Conservation (phyloP, 2,888 invertebrate species). For the Cyrtodaria siliqua region DNA sequence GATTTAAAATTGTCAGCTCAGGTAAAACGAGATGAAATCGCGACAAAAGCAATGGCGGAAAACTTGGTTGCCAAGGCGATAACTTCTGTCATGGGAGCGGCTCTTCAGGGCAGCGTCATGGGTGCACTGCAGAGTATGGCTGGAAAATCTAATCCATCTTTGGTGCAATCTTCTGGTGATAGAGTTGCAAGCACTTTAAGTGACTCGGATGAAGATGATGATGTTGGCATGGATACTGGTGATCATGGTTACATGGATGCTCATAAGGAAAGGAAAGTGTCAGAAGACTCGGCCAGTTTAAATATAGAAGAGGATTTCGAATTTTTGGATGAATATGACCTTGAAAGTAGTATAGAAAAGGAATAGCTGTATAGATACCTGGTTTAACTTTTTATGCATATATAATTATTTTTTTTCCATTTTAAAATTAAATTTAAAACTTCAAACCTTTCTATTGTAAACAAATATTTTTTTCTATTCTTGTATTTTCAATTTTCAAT, state of each 20-base stretch:
- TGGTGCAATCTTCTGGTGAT: slow-evolving; percentile 11
- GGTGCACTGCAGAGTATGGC: slow-evolving; percentile 43
- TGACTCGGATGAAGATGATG: slow-evolving; percentile 48
- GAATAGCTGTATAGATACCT: too few relatives aligned
- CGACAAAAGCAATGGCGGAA: slow-evolving; percentile 50
- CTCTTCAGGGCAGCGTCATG: slow-evolving; percentile 70
- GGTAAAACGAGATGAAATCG: not conserved
- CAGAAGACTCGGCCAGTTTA: slow-evolving; percentile 67
- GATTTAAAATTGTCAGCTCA: slow-evolving; percentile 1
- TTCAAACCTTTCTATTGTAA: too few relatives aligned
- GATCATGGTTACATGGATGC: slow-evolving; percentile 33
- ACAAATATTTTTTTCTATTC: too few relatives aligned
- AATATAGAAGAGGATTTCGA: slow-evolving; percentile 82
- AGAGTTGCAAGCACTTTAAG: slow-evolving; percentile 47
- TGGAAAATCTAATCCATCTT: slow-evolving; percentile 17
- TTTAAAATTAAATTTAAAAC: too few relatives aligned
- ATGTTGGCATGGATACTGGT: slow-evolving; percentile 18
- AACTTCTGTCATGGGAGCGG: slow-evolving; percentile 75
- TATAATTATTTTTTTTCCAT: too few relatives aligned
- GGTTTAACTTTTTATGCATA: too few relatives aligned
- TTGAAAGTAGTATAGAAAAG: slow-evolving; percentile 49
- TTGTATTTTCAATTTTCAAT: too few relatives aligned
- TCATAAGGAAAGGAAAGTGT: not conserved
- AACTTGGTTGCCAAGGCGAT: slow-evolving; percentile 73
- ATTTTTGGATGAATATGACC: slow-evolving; percentile 78